phyloP scores from a whole-genome alignment of 2,797 vertebrate species.

The Phalanger gymnotis region DNA sequence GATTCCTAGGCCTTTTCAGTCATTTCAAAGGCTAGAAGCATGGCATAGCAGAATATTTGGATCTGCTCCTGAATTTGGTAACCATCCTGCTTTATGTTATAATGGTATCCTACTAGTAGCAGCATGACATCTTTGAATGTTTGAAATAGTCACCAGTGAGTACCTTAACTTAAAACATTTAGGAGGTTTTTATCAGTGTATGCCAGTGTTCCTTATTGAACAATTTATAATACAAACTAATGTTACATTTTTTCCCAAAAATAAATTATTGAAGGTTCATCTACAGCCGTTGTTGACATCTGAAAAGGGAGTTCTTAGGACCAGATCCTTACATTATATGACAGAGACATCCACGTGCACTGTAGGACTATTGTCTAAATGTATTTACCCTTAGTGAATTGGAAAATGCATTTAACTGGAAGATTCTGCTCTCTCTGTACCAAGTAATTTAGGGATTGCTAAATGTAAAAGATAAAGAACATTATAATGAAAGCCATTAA shows the following conservation, averaged over 20 bases:
- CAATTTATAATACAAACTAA: not conserved
- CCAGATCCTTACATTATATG: not conserved
- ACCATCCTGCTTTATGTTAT: not conserved
- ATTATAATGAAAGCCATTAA: slow-evolving; percentile 27
- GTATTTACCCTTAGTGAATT: not conserved
- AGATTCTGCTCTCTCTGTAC: not conserved
- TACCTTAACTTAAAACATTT: not conserved
- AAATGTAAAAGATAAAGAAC: not conserved
- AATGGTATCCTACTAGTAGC: not conserved
- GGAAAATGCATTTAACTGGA: not conserved
- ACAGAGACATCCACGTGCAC: not conserved
- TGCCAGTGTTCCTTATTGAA: not conserved
- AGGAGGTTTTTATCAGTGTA: not conserved
- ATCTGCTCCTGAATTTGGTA: not conserved
- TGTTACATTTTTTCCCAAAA: not conserved
- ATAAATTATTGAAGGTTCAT: not conserved
- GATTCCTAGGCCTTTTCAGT: not conserved
- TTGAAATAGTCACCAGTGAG: not conserved
- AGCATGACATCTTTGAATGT: not conserved
- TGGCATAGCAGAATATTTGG: not conserved
- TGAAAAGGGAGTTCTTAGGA: not conserved
- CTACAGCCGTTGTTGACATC: not conserved
- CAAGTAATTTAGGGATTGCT: slow-evolving; percentile 17
- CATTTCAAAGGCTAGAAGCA: not conserved
- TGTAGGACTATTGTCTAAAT: not conserved